Conservation (phyloP, 2,888 invertebrate species). For the Platycheirus albimanus region DNA sequence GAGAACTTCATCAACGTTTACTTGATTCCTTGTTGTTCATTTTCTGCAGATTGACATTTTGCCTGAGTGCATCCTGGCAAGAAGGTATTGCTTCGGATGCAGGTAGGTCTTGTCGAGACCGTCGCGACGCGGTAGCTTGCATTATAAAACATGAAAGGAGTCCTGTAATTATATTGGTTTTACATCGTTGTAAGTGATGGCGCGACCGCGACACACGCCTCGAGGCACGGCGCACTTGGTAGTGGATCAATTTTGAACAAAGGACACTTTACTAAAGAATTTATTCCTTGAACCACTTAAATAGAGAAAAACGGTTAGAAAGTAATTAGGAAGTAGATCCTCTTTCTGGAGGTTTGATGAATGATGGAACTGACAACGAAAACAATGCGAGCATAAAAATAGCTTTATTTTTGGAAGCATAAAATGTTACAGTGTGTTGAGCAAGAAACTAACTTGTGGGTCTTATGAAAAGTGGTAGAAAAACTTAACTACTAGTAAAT, state of each 20-base stretch:
- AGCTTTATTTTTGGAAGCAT: conserved; percentile 3
- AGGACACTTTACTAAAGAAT: conserved; percentile 47
- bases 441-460: background rate
- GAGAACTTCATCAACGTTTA: conserved; percentile 42
- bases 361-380: too few species aligned
- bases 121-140: conserved; percentile 19
- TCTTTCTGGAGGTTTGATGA: too few species aligned
- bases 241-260: conserved; percentile 44
- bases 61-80: conserved; percentile 34
- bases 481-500: too few species aligned
- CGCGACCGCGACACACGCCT: conserved; percentile 1
- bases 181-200: conserved; percentile 13
- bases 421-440: background rate
- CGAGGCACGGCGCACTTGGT: too few species aligned
- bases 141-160: conserved; percentile 56
- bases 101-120: too few species aligned
- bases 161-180: conserved; percentile 64
- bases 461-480: too few species aligned
- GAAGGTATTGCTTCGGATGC: conserved; percentile 27
- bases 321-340: conserved; percentile 62
- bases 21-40: conserved; percentile 52
- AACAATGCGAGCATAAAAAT: conserved; percentile 18
- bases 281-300: background rate
- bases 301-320: conserved; percentile 31
- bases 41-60: conserved; percentile 39